Conservation (phyloP, 1,140 invertebrate species). For the Penaeus vannamei region DNA sequence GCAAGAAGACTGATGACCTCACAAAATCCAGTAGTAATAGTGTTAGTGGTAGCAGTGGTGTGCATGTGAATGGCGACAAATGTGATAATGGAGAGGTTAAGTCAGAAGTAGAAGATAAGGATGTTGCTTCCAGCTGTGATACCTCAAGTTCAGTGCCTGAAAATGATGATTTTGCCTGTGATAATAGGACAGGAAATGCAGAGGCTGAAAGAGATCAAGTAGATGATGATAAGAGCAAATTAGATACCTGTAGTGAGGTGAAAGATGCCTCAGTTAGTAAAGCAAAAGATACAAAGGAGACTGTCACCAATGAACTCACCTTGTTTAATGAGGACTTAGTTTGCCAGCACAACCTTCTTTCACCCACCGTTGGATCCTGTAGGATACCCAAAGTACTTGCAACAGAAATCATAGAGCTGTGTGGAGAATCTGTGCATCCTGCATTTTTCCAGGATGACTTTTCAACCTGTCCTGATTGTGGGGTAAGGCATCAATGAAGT, state of each 20-base stretch:
- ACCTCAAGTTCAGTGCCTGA: conserved; percentile 55
- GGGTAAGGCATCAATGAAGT: conserved; percentile 31
- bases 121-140: conserved; percentile 49
- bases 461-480: conserved; percentile 56
- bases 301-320: conserved; percentile 20
- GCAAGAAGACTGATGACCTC: conserved; percentile 35
- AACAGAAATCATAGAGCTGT: conserved; percentile 51
- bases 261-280: conserved; percentile 12
- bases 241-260: background rate
- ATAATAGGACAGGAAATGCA: conserved; percentile 42
- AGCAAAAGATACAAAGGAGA: conserved; percentile 26
- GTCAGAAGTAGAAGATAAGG: background rate
- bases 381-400: conserved; percentile 37
- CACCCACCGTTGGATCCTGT: conserved; percentile 47
- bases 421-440: conserved; percentile 60
- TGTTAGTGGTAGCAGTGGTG: conserved; percentile 29
- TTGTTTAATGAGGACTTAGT: conserved; percentile 66
- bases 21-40: conserved; percentile 12
- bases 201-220: conserved; percentile 17
- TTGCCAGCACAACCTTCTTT: conserved; percentile 59
- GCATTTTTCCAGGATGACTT: conserved; percentile 64
- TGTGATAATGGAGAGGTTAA: conserved; percentile 21
- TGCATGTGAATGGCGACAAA: conserved; percentile 46
- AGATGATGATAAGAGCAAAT: background rate
- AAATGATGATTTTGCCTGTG: conserved; percentile 54